Evolutionary conservation across 2,888 invertebrate species (phyloP).

Genomic region (Hoplodrina ambigua): DNA sequence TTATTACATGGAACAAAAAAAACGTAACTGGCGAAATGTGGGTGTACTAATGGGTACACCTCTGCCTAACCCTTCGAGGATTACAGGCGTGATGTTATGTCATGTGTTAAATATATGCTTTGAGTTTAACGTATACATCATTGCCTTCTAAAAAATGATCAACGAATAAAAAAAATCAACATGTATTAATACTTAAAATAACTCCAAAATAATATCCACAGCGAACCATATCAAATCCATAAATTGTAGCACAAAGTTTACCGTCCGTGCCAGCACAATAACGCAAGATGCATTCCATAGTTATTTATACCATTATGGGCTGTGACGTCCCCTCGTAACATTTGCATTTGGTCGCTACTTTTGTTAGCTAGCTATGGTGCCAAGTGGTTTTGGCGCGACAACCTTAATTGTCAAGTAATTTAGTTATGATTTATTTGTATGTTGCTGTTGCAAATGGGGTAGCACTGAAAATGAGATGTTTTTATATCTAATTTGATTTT

Average conservation of each 20-base stretch:
- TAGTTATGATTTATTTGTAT: constrained; percentile 58
- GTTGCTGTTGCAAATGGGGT: constrained; percentile 28
- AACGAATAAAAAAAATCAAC: too few species aligned
- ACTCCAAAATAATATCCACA: constrained; percentile 2
- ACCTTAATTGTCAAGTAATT: constrained; percentile 70
- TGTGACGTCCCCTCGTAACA: constrained; percentile 75
- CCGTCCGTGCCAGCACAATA: constrained; percentile 58
- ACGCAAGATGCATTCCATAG: constrained; percentile 61
- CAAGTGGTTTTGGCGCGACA: constrained; percentile 75
- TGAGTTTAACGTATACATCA: too few species aligned
- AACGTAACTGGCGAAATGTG: too few species aligned
- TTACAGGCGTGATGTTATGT: too few species aligned
- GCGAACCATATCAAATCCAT: constrained; percentile 10
- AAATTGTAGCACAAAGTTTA: constrained; percentile 49
- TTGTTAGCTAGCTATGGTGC: constrained; percentile 68
- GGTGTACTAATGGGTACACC: too few species aligned
- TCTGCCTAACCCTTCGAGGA: too few species aligned
- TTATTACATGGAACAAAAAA: too few species aligned
- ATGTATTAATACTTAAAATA: not conserved
- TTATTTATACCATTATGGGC: constrained; percentile 61
- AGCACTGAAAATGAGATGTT: constrained; percentile 11
- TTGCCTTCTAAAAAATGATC: too few species aligned
- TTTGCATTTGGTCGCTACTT: constrained; percentile 76
- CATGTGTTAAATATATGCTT: too few species aligned
- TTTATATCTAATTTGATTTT: constrained; percentile 8